phyloP scores from a whole-genome alignment of 1,140 invertebrate species.

The Leptinotarsa undecemlineata region DNA sequence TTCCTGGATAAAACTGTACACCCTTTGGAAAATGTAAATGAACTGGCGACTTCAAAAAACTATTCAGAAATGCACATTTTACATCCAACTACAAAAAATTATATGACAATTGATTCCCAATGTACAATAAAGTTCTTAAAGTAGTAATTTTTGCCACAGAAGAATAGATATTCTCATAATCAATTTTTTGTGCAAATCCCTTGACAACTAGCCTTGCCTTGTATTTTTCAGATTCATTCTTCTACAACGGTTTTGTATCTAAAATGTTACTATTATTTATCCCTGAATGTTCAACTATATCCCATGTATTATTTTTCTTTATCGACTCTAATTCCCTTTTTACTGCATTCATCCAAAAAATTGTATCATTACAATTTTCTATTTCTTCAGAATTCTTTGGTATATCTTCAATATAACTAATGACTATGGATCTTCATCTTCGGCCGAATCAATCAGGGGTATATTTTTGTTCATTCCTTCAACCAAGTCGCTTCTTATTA shows the following conservation, averaged over 20 bases:
- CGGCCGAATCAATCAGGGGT: no score
- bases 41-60: no score
- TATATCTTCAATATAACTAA: conserved; percentile 29
- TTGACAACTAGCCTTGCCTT: conserved; percentile 56
- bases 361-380: conserved; percentile 38
- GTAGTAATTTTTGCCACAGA: not conserved
- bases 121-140: no score
- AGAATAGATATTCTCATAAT: conserved; percentile 30
- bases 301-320: conserved; percentile 53
- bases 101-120: no score
- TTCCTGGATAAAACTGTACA: no score
- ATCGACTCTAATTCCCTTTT: conserved; percentile 49
- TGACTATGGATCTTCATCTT: no score
- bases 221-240: conserved; percentile 42
- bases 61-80: conserved; percentile 5
- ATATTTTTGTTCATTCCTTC: no score
- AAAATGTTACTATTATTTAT: conserved; percentile 40
- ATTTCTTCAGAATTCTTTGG: conserved; percentile 47
- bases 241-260: conserved; percentile 41
- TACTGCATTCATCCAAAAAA: conserved; percentile 53
- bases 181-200: conserved; percentile 38
- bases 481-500: no score
- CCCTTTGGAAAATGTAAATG: no score
- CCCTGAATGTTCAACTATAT: conserved; percentile 43
- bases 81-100: no score